A percentile compares a stretch with the other conserved stretches of the same genome.
These are phyloP conservation scores for Dissostichus mawsoni DNA, from an alignment of 2,113 vertebrate genomes.

Conservation along the genomic window DNA sequence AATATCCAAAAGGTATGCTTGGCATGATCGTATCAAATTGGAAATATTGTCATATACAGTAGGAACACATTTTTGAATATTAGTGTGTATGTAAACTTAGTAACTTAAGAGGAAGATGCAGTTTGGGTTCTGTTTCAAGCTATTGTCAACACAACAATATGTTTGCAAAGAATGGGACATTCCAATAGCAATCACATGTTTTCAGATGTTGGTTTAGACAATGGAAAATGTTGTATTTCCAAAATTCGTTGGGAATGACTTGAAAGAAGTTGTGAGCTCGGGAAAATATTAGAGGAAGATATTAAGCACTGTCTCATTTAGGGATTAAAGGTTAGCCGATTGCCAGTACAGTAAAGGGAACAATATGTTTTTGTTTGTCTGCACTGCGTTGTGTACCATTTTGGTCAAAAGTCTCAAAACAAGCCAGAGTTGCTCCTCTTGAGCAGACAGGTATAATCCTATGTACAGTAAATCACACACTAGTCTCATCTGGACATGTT, in stretches of 20 bases:
- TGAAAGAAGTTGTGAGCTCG: constrained; percentile 29
- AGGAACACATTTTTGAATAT: too few species aligned
- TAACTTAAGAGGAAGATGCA: background rate
- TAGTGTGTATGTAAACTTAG: too few species aligned
- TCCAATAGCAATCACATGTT: constrained; percentile 39
- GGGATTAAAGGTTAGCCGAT: constrained; percentile 5
- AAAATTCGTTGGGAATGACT: constrained; percentile 23
- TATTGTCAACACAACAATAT: constrained; percentile 19
- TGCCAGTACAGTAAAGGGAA: background rate
- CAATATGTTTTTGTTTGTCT: constrained; percentile 5
- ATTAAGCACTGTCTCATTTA: constrained; percentile 3
- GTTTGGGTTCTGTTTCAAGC: constrained; percentile 16
- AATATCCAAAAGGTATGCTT: too few species aligned
- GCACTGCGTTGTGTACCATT: background rate
- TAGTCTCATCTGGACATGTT: constrained; percentile 34
- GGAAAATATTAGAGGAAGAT: constrained; percentile 36
- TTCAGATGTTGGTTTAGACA: constrained; percentile 26
- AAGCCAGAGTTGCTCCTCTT: background rate
- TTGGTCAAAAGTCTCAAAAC: constrained; percentile 10
- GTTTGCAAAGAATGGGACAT: constrained; percentile 18
- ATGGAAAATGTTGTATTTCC: constrained; percentile 38
- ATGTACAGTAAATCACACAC: constrained; percentile 55
- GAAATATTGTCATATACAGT: too few species aligned
- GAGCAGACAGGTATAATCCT: constrained; percentile 43
- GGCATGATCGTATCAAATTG: too few species aligned